Evolutionary conservation across 2,888 invertebrate species (phyloP), one percentile per base, ranked within the genome.

Genomic region (Polyommatus iphigenia): DNA sequence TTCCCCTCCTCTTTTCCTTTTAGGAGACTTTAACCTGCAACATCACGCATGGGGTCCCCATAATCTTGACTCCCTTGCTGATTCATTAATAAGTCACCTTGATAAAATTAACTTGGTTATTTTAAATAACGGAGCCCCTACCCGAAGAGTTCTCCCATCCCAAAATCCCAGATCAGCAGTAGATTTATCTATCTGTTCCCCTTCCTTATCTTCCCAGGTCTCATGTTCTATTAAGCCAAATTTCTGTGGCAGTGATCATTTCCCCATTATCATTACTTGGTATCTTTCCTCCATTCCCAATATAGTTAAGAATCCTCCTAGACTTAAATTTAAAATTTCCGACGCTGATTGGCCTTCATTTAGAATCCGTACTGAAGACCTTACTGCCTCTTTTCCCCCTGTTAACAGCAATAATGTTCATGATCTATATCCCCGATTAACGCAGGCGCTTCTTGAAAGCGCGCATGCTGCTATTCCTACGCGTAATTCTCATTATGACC

Each of bases 171-270:
- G n/a, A 15, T 6, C 41, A 1, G 50, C 50, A 20, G 73, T 73
- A 8, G 73, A 73, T 46, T 15, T 73, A 20, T 73, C 73, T 8
- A 50, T 73, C 0, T 50, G 73, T 20, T 20, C 73, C 24, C 73
- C 46, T 18, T 73, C 41, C 24, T 20, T 73, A 2, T 73, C 73
- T 50, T 73, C 73, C n/a, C 73, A 50, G 1, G 13, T 46, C 8
- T 20, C 15, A 3, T 73, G 73, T 46, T n/a, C n/a, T 7, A 2
- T 73, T 5, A 1, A 36, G 10, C 20, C 73, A 18, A 73, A 73
- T n/a, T 73, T 46, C 36, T 73, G 13, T 46, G 73, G 46, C 73
- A 73, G 73, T 46, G 73, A 73, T 20, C 73, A 73, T 10, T 73
- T 73, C 20, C 73, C 73, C 6, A 41, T 41, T 46, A 15, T 20